A percentile compares a stretch with the other conserved stretches of the same genome.
Evolutionary conservation across 37 sponge, comb jelly and placozoan genomes (phyloP).

Genomic region (Spongia lamella): DNA sequence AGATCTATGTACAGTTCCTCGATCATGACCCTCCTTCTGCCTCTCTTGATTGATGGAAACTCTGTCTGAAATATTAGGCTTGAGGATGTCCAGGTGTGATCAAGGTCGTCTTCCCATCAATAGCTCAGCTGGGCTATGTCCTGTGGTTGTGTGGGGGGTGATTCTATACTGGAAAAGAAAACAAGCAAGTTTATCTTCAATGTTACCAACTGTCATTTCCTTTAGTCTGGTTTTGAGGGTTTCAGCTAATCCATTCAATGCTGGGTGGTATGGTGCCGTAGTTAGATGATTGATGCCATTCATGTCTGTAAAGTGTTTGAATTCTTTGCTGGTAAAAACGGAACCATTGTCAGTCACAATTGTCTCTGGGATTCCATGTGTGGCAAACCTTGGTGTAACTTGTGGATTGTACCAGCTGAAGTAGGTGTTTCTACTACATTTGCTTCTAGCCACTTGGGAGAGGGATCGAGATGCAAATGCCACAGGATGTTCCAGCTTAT

Average conservation of each 20-base stretch:
- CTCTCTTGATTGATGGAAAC: not conserved
- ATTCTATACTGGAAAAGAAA: constrained; percentile 22
- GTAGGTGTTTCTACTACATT: constrained; percentile 13
- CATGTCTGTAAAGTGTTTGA: constrained; percentile 1
- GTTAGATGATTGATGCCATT: constrained; percentile 22
- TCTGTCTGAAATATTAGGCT: constrained; percentile 5
- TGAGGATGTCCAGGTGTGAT: constrained; percentile 14
- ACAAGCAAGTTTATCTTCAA: constrained; percentile 11
- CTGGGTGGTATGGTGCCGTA: constrained; percentile 29
- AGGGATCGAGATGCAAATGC: too few relatives aligned
- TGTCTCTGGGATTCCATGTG: constrained; percentile 18
- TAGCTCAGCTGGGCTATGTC: constrained; percentile 8
- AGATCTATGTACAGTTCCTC: not conserved
- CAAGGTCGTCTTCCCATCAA: constrained; percentile 30
- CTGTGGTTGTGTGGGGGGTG: constrained; percentile 35
- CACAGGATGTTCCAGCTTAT: too few relatives aligned
- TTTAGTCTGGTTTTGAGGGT: constrained; percentile 12
- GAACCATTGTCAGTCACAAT: constrained; percentile 26
- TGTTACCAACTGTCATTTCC: not conserved
- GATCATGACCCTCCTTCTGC: constrained; percentile 7
- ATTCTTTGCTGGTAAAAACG: constrained; percentile 14
- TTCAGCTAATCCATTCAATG: constrained; percentile 36
- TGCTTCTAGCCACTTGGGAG: constrained; percentile 29
- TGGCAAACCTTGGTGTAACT: constrained; percentile 17
- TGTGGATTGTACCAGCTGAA: constrained; percentile 15